These are phyloP conservation scores for Aphidius ervi DNA, from an alignment of 1,140 invertebrate genomes.

Conservation along the genomic window DNA sequence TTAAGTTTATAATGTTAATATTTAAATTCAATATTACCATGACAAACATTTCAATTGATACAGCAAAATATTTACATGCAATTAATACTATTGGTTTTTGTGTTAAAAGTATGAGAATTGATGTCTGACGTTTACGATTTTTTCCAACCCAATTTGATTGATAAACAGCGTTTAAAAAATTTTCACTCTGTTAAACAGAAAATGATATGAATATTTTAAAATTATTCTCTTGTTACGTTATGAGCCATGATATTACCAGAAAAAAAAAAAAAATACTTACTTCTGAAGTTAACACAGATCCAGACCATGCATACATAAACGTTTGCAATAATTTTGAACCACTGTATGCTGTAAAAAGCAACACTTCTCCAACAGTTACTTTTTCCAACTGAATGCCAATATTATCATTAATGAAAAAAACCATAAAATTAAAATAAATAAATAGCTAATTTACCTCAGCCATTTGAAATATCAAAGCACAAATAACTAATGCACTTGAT, in stretches of 20 bases:
- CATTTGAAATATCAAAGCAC: conserved; percentile 32
- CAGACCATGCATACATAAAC: conserved; percentile 11
- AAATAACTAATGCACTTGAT: conserved; percentile 29
- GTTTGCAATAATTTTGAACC: conserved; percentile 4
- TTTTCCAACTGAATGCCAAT: conserved; percentile 2
- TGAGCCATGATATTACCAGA: no score
- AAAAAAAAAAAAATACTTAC: neutral
- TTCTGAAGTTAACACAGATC: neutral
- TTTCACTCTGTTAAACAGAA: conserved; percentile 16
- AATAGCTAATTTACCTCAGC: conserved; percentile 25
- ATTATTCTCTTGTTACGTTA: no score
- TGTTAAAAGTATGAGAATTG: conserved; percentile 25
- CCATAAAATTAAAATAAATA: neutral
- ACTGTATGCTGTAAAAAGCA: neutral
- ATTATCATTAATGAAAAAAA: neutral
- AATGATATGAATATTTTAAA: neutral
- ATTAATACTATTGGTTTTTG: conserved; percentile 28
- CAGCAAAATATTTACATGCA: conserved; percentile 23
- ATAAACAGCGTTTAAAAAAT: conserved; percentile 14
- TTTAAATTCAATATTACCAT: conserved; percentile 20
- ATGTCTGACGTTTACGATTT: neutral
- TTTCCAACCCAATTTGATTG: conserved; percentile 21
- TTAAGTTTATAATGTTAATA: neutral
- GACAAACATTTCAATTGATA: conserved; percentile 29
- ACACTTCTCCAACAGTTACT: neutral